Conservation (phyloP, 2,888 invertebrate species). For the Lottia gigantea region DNA sequence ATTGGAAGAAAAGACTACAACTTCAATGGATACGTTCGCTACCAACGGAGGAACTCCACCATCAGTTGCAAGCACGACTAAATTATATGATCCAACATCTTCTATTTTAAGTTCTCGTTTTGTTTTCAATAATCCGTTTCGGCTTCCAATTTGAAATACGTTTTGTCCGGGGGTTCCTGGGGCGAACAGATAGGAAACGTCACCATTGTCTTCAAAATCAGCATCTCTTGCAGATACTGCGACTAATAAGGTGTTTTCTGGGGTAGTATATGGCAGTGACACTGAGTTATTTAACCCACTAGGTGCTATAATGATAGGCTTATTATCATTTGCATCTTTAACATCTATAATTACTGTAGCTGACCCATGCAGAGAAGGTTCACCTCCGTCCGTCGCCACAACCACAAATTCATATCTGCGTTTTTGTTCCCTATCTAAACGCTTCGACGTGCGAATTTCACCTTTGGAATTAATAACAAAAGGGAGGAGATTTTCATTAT, state of each 20-base stretch:
- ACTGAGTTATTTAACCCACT: constrained; percentile 42
- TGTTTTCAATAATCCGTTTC: constrained; percentile 31
- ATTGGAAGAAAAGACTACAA: constrained; percentile 34
- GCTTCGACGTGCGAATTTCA: constrained; percentile 36
- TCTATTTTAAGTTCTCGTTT: constrained; percentile 26
- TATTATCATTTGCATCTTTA: constrained; percentile 54
- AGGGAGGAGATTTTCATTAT: constrained; percentile 33
- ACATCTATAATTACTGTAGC: constrained; percentile 45
- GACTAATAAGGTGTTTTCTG: constrained; percentile 35
- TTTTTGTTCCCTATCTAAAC: constrained; percentile 49
- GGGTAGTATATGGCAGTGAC: constrained; percentile 38
- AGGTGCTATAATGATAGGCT: constrained; percentile 48
- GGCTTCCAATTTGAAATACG: constrained; percentile 22
- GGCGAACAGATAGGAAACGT: constrained; percentile 35
- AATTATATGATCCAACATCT: constrained; percentile 30
- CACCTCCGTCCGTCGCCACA: constrained; percentile 47
- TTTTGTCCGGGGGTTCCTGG: constrained; percentile 21
- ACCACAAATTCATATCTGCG: constrained; percentile 44
- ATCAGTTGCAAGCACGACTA: constrained; percentile 34
- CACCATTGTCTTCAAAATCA: constrained; percentile 39
- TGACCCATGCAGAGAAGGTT: constrained; percentile 43
- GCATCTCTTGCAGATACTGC: constrained; percentile 37
- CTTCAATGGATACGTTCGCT: constrained; percentile 30
- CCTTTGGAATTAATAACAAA: constrained; percentile 43
- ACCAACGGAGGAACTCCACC: constrained; percentile 23